Evolutionary conservation across 2,888 invertebrate genomes (phyloP).

Genomic region (Stictocephala bisonia): DNA sequence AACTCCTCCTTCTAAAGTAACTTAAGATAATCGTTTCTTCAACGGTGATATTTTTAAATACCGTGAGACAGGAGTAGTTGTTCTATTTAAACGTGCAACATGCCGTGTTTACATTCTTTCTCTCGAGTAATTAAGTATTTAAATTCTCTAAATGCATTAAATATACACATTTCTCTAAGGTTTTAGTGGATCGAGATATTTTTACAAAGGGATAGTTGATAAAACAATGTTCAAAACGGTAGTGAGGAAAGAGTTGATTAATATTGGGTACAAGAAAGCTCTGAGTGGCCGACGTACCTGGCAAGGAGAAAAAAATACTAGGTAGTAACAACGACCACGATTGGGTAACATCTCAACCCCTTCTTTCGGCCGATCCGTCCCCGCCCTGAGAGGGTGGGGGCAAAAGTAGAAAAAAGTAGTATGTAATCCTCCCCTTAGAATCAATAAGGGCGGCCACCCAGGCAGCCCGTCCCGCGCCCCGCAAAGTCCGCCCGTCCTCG

Average conservation of each 20-base stretch:
- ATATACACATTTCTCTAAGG: neutral
- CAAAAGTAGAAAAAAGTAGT: slow-evolving; percentile 48
- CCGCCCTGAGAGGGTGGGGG: slow-evolving; percentile 45
- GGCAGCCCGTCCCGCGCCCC: slow-evolving; percentile 43
- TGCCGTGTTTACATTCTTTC: neutral
- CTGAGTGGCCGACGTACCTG: slow-evolving; percentile 14
- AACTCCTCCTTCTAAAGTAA: too few relatives aligned
- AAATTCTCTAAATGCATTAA: neutral
- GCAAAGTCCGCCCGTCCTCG: slow-evolving; percentile 35
- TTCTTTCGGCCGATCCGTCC: slow-evolving; percentile 41
- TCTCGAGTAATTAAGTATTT: too few relatives aligned
- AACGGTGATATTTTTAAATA: too few relatives aligned
- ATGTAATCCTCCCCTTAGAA: slow-evolving; percentile 50
- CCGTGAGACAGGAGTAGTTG: too few relatives aligned
- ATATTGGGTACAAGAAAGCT: slow-evolving; percentile 17
- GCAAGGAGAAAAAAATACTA: slow-evolving; percentile 27
- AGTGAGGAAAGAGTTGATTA: slow-evolving; percentile 26
- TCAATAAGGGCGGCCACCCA: slow-evolving; percentile 49
- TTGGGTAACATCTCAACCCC: slow-evolving; percentile 44
- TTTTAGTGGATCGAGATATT: slow-evolving; percentile 26
- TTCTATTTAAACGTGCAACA: too few relatives aligned
- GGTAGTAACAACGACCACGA: slow-evolving; percentile 21
- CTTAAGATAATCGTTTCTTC: too few relatives aligned
- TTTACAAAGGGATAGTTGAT: slow-evolving; percentile 37
- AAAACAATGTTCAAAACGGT: slow-evolving; percentile 25